Conservation (phyloP, 2,797 vertebrate genomes). For the Columba guinea region DNA sequence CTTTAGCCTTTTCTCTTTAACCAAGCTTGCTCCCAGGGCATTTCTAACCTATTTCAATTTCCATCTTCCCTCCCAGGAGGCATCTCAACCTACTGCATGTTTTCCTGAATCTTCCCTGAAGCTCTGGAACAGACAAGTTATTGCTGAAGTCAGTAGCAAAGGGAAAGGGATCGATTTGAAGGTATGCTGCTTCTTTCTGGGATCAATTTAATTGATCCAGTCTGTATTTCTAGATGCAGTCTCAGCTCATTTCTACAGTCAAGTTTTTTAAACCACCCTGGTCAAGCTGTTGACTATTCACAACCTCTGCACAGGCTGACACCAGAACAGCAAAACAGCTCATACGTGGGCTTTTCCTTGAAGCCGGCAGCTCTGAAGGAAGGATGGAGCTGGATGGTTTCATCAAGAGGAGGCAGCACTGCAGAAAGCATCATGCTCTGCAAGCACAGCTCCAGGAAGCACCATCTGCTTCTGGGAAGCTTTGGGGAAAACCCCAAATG, state of each 20-base stretch:
- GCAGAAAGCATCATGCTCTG: background rate
- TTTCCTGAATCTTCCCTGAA: background rate
- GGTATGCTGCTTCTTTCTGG: background rate
- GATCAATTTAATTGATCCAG: background rate
- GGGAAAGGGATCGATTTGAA: background rate
- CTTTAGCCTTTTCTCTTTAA: background rate
- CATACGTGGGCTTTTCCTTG: background rate
- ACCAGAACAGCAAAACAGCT: background rate
- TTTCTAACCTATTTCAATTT: background rate
- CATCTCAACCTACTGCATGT: background rate
- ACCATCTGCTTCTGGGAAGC: conserved; percentile 55
- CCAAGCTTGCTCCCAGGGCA: background rate
- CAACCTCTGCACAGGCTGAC: background rate
- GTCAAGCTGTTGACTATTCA: background rate
- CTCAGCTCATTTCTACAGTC: background rate
- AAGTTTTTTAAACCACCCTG: background rate
- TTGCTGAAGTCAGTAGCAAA: background rate
- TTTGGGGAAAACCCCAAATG: conserved; percentile 53
- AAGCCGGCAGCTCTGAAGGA: background rate
- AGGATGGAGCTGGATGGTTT: background rate
- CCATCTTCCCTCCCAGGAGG: background rate
- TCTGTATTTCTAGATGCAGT: background rate
- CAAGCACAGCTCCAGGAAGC: conserved; percentile 23
- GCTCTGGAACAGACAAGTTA: background rate
- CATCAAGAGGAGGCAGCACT: fast-evolving